phyloP scores from a whole-genome alignment of 2,888 invertebrate genomes.

The Brenthis ino region DNA sequence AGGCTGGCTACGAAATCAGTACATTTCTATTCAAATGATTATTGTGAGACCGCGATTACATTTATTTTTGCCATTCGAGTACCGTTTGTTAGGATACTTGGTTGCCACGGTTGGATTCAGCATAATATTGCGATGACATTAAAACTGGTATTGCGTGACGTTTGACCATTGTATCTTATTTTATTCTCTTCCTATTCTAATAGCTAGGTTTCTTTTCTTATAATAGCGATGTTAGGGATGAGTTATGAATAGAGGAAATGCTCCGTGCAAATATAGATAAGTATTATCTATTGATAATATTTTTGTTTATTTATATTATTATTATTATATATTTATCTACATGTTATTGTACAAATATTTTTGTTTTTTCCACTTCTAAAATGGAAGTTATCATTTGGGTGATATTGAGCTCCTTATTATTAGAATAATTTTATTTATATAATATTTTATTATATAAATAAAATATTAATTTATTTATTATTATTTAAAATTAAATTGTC shows the following conservation, averaged over 20 bases:
- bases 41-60: constrained; percentile 74
- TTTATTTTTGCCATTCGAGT: constrained; percentile 68
- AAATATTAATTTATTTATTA: too few relatives aligned
- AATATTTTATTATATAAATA: too few relatives aligned
- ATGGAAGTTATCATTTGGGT: too few relatives aligned
- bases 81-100: constrained; percentile 49
- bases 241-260: constrained; percentile 2
- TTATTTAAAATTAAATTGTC: too few relatives aligned
- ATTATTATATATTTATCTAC: too few relatives aligned
- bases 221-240: constrained; percentile 13
- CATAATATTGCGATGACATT: constrained; percentile 46
- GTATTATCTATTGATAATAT: constrained; percentile 3
- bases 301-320: constrained; percentile 3
- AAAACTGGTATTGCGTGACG: constrained; percentile 33
- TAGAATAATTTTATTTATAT: too few relatives aligned
- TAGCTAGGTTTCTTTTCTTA: neutral
- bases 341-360: too few relatives aligned
- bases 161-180: constrained; percentile 33
- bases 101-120: constrained; percentile 49
- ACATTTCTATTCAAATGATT: constrained; percentile 80
- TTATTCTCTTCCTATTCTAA: constrained; percentile 10
- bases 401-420: too few relatives aligned
- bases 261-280: constrained; percentile 5
- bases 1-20: constrained; percentile 60
- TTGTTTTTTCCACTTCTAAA: too few relatives aligned